Evolutionary conservation across 2,797 vertebrate species (phyloP), one percentile per base, ranked within the genome.

Genomic region (Varecia variegata): DNA sequence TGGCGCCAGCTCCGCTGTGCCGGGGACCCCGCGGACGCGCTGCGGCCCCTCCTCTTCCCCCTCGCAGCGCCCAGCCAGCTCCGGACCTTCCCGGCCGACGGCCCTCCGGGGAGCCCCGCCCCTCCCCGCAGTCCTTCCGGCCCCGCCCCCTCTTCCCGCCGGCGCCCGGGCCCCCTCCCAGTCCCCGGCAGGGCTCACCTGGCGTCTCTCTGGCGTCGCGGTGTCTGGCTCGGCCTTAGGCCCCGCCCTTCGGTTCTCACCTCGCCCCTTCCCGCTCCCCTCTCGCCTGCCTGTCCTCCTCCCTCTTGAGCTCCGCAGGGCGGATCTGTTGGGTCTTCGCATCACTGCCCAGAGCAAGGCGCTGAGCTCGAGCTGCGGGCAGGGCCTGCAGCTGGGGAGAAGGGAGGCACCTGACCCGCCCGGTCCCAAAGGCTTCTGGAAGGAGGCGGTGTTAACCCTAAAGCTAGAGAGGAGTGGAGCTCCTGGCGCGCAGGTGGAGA

Each of bases 111-210:
- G 73, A 0, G 70, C 80, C 35, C 90, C 18, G 43, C 65, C 70
- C 50, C 27, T 0, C 23, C 84, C 80, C 73, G 20, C 77, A 1
- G 86, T 0, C 73, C 76, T 88, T 77, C 87, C 89, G 79, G 92
- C 92, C 93, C 95, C 82, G 71, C 32, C 91, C n/a, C 80, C 74
- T 2, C 50, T 15, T 27, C 60, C 50, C 12, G 38, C 95, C 1
- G 88, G 95, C 88, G 95, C 95, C 93, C 77, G 15, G 2, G 68
- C 91, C 94, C 47, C 20, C 20, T 4, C 60, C 56, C 14, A 12
- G 9, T 17, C 68, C 70, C 92, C 77, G 1, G 43, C 47, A 50
- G 6, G 7, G 68, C 94, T 97, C 95, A 97, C 97, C 97, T 98
- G 97, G 96, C 80, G 97, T 92, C 97, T 4, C 23, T 0, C 14